Evolutionary conservation across 2,888 invertebrate species (phyloP), one percentile per base, ranked within the genome.

Genomic region (Catocala fraxini): DNA sequence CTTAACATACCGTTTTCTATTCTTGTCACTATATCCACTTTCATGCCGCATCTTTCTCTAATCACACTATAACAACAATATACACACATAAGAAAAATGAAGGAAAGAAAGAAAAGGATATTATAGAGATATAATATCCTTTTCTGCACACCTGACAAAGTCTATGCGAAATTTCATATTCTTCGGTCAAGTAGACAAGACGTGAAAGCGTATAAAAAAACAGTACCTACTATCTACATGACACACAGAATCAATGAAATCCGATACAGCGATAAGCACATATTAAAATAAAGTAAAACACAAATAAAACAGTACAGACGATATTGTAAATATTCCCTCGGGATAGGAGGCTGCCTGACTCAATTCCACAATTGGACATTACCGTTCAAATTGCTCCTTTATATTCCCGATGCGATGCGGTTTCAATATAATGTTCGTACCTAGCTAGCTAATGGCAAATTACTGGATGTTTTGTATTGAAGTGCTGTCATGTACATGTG

Each of bases 301-400:
- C 65, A 71, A 73, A 67, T 66, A 75, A 68, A 52, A 53, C 41
- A 52, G 42, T 58, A 49, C 34, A 51, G 52, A 47, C 33, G 46
- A 53, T 49, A 58, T 52, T 68, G 63, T 72, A 72, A 77, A 66
- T 74, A 78, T 74, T 72, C 77, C 65, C 15, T 13, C 0, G 73
- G 71, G 75, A 70, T 75, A 59, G 54, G 51, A 43, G 53, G 60
- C 59, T 74, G 76, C 74, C 78, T 77, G 76, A 76, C 77, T 71
- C 61, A 73, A 69, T 73, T 78, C 51, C 63, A 73, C 70, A 77
- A 79, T 79, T 71, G 80, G 70, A 78, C 76, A 77, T 79, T 78
- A 79, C 52, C 45, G 70, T 68, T 58, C 68, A 67, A 77, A 79
- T 70, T 51, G 76, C 71, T 63, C 71, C 77, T 79, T 77, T 78